These are phyloP conservation scores for Pristionchus pacificus DNA, from an alignment of 1,140 invertebrate genomes.

Conservation along the genomic window DNA sequence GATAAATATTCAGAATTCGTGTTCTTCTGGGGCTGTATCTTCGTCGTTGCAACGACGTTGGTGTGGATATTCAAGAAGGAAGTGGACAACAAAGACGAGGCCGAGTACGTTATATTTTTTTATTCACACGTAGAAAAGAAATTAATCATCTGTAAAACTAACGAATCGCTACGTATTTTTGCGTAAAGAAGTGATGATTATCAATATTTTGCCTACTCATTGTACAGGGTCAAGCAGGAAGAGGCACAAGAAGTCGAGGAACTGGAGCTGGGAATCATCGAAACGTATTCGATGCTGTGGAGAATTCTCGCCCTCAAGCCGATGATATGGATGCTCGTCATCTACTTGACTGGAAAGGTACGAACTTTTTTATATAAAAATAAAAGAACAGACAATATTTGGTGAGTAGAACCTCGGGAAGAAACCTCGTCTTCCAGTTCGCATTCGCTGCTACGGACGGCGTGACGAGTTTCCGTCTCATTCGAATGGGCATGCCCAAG, in stretches of 20 bases:
- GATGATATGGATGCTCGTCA: constrained; percentile 70
- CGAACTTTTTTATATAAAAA: too few species aligned
- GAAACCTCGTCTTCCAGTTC: constrained; percentile 73
- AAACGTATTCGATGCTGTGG: constrained; percentile 79
- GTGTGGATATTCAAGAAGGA: constrained; percentile 88
- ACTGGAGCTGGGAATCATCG: constrained; percentile 66
- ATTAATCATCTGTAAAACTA: too few species aligned
- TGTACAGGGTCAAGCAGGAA: too few species aligned
- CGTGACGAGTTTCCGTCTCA: constrained; percentile 85
- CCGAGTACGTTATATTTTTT: constrained; percentile 10
- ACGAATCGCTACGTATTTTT: too few species aligned
- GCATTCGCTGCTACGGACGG: constrained; percentile 93
- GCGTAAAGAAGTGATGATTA: too few species aligned
- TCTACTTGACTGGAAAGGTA: constrained; percentile 87
- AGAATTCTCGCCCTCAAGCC: constrained; percentile 78
- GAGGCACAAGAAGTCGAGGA: constrained; percentile 61
- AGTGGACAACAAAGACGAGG: constrained; percentile 58
- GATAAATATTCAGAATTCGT: constrained; percentile 71
- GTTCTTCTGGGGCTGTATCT: constrained; percentile 88
- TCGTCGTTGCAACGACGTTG: constrained; percentile 82
- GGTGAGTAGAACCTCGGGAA: too few species aligned
- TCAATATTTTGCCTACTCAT: too few species aligned
- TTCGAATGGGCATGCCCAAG: constrained; percentile 89
- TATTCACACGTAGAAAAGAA: too few species aligned
- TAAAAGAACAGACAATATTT: constrained; percentile 2